Evolutionary conservation across 2,888 invertebrate species (phyloP), one percentile per base, ranked within the genome.

Genomic region (Drosophila formosana): DNA sequence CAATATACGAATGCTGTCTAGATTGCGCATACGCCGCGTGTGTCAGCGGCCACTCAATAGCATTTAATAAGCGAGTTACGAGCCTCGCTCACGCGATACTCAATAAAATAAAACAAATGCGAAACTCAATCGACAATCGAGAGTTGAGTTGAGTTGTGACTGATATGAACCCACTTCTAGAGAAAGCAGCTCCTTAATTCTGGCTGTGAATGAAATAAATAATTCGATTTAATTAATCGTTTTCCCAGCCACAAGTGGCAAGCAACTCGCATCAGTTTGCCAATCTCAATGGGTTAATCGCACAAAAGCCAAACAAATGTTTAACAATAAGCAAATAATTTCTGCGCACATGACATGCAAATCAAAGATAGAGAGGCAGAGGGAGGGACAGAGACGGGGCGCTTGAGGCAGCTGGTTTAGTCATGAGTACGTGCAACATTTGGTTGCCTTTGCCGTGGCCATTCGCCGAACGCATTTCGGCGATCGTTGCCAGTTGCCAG

Each of bases 1-100:
- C 30, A 30, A 30, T 43, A 23, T 60, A 30, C 5, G 30, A 37
- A 34, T 56, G 26, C 23, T 34, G 23, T 46, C 25, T 39, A 66
- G 34, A 82, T 82, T 80, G 74, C 86, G 62, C 83, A 83, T 83
- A 85, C 82, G 82, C 76, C 74, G 82, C 67, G 70, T 83, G 69
- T 66, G 61, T 37, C 57, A 26, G 30, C 60, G 28, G 13, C 25
- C 51, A 13, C 60, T 39, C 43, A 28, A 55, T 30, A 60, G 49
- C 41, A 72, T 67, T 64, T 77, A 74, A 74, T 82, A 82, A 80
- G 66, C 39, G 39, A 41, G 39, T 53, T 70, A 75, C 63, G 57
- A 67, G 72, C 50, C 6, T 23, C 13, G 46, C 28, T 30, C 75
- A 75, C 76, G 72, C 75, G 75, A 67, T 60, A 62, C 50, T 34